Evolutionary conservation across 1,140 invertebrate species (phyloP).

Genomic region (Ostrea denselamellosa): DNA sequence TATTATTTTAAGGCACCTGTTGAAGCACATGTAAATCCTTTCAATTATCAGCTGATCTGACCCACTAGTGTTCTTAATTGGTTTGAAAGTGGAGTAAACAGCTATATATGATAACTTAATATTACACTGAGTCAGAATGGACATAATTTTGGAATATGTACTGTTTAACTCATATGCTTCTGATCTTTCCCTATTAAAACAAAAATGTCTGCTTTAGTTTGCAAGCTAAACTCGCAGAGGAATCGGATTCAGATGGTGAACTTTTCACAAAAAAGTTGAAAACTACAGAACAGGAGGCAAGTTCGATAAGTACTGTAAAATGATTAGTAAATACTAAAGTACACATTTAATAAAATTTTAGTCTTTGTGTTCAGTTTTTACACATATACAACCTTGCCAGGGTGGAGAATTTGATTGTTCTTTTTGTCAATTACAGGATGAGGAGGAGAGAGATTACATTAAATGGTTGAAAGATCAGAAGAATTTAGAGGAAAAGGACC

Average conservation of each 20-base stretch:
- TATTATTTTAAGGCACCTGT: too few relatives aligned
- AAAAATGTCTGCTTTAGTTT: constrained; percentile 67
- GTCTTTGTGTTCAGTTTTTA: too few relatives aligned
- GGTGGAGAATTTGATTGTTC: not conserved
- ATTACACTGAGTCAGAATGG: not conserved
- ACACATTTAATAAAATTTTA: not conserved
- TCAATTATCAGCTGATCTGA: too few relatives aligned
- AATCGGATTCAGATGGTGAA: constrained; percentile 67
- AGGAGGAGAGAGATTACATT: constrained; percentile 87
- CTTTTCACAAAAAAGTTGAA: constrained; percentile 84
- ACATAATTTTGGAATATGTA: constrained; percentile 25
- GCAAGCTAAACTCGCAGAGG: constrained; percentile 63
- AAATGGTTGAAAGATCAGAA: constrained; percentile 91
- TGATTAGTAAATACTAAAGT: not conserved
- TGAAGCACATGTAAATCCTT: too few relatives aligned
- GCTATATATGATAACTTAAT: too few relatives aligned
- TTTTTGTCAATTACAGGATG: constrained; percentile 73
- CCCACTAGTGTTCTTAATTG: too few relatives aligned
- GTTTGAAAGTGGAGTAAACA: too few relatives aligned
- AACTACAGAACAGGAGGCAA: constrained; percentile 82
- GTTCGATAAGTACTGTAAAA: not conserved
- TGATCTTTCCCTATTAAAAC: not conserved
- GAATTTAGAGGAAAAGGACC: constrained; percentile 82
- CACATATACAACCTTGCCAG: not conserved
- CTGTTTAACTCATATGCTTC: not conserved